A percentile compares a stretch with the other conserved stretches of the same genome.
phyloP scores from a whole-genome alignment of 2,113 vertebrate species.

The Gobiocypris rarus region DNA sequence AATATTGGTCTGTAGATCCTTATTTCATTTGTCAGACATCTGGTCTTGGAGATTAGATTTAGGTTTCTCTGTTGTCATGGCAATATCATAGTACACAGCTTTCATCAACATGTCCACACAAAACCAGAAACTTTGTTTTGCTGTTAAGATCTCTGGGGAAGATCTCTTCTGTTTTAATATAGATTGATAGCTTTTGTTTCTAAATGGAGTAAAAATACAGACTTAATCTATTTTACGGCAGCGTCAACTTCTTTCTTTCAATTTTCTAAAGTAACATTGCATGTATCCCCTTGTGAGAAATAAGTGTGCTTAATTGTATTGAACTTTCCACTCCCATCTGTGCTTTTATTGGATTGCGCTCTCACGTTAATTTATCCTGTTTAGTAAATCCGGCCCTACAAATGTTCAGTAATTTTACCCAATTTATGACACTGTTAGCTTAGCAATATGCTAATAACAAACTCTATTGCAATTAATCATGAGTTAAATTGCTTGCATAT shows the following conservation, averaged over 20 bases:
- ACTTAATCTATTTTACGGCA: not conserved
- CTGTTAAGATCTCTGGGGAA: not conserved
- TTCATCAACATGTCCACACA: not conserved
- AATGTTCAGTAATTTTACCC: too few species aligned
- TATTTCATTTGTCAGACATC: conserved; percentile 33
- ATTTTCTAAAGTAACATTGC: not conserved
- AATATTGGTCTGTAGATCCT: not conserved
- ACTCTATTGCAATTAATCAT: too few species aligned
- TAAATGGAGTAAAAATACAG: not conserved
- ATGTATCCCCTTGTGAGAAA: not conserved
- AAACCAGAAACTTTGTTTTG: not conserved
- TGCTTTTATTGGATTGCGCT: too few species aligned
- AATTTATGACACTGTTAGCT: too few species aligned
- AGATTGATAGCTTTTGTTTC: too few species aligned
- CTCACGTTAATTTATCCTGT: too few species aligned
- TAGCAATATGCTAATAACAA: too few species aligned
- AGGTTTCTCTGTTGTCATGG: conserved; percentile 11
- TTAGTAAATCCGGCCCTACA: too few species aligned
- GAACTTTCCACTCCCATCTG: too few species aligned
- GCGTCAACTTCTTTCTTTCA: not conserved
- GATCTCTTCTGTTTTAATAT: too few species aligned
- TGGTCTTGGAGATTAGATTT: conserved; percentile 14
- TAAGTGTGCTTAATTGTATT: not conserved
- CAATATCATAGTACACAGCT: conserved; percentile 9
- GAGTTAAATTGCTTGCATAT: too few species aligned